phyloP scores from a whole-genome alignment of 2,888 invertebrate species.

The Epinotia demarniana region DNA sequence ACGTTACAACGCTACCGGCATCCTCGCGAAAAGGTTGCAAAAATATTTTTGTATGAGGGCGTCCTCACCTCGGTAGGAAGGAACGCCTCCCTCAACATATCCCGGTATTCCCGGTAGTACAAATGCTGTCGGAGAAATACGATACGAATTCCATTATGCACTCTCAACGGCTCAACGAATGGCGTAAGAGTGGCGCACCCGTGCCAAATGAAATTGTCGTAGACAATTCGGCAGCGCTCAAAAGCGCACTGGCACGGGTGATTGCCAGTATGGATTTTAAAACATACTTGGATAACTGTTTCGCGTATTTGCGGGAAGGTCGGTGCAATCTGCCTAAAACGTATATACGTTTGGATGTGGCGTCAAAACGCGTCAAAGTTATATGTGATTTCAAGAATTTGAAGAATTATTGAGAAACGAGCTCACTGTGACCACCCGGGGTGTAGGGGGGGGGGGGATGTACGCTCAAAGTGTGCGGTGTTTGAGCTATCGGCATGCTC shows the following conservation, averaged over 20 bases:
- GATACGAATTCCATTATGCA: not conserved
- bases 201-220: conserved; percentile 8
- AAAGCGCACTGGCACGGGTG: not conserved
- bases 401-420: not conserved
- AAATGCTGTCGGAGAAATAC: conserved; percentile 12
- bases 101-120: too few relatives aligned
- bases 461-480: too few relatives aligned
- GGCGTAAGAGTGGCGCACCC: conserved; percentile 4
- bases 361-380: not conserved
- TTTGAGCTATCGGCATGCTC: too few relatives aligned
- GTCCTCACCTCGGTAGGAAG: too few relatives aligned
- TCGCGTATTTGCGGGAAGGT: not conserved
- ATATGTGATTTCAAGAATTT: not conserved
- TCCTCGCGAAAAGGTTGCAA: too few relatives aligned
- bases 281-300: not conserved
- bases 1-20: too few relatives aligned
- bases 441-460: too few relatives aligned
- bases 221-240: conserved; percentile 14
- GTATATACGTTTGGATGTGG: not conserved
- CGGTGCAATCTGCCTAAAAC: not conserved
- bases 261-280: not conserved
- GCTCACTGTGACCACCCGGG: not conserved
- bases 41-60: too few relatives aligned
- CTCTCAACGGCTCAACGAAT: conserved; percentile 21
- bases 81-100: too few relatives aligned